These are phyloP conservation scores for Cotesia congregata DNA, from an alignment of 2,888 invertebrate genomes.

Conservation along the genomic window DNA sequence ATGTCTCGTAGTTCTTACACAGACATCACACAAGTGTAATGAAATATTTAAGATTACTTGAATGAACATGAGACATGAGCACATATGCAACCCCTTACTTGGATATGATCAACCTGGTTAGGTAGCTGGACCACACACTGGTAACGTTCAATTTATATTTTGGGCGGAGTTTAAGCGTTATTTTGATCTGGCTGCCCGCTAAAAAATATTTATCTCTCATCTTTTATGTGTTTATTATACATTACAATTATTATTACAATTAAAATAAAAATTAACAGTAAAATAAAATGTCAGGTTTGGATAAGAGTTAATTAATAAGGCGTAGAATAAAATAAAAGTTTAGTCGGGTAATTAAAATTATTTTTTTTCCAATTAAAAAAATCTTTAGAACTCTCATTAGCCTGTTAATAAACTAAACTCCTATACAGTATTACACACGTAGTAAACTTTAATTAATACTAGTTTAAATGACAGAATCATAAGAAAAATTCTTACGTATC, in stretches of 20 bases:
- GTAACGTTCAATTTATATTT: slow-evolving; percentile 67
- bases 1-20: too few relatives aligned
- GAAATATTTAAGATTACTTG: not conserved
- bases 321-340: not conserved
- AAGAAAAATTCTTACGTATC: not conserved
- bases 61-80: not conserved
- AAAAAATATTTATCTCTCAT: slow-evolving; percentile 10
- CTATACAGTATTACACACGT: not conserved
- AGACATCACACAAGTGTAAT: too few relatives aligned
- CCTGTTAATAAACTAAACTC: not conserved
- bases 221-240: not conserved
- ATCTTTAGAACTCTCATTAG: not conserved
- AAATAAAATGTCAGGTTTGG: not conserved
- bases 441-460: not conserved
- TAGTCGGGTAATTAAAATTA: not conserved
- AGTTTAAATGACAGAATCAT: not conserved
- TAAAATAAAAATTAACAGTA: not conserved
- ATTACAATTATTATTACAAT: not conserved
- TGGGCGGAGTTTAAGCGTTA: slow-evolving; percentile 63
- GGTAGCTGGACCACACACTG: slow-evolving; percentile 61
- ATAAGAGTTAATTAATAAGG: not conserved
- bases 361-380: not conserved
- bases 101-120: slow-evolving; percentile 8
- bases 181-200: slow-evolving; percentile 54
- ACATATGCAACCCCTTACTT: slow-evolving; percentile 8